Evolutionary conservation across 2,888 invertebrate species (phyloP).

Genomic region (Allolobophora icterica): DNA sequence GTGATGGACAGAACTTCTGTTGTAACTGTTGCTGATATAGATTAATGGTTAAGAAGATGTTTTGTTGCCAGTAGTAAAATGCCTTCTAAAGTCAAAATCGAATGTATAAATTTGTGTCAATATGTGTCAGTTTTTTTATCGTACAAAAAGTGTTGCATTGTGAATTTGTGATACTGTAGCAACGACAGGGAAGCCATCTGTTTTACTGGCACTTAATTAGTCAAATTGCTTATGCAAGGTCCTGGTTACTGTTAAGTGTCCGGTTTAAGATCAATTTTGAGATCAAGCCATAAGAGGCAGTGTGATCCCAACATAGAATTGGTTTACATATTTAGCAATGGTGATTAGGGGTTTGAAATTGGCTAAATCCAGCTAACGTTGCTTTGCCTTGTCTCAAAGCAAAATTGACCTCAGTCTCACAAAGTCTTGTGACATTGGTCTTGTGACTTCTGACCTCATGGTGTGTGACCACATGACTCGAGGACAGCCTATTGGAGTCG

Average conservation of each 20-base stretch:
- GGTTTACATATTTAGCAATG: neutral
- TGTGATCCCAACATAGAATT: neutral
- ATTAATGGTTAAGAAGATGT: neutral
- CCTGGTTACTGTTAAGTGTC: neutral
- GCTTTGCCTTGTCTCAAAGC: neutral
- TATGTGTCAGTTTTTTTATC: neutral
- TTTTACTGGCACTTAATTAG: too few species aligned
- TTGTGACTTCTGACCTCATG: too few species aligned
- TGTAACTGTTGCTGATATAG: neutral
- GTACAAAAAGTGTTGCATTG: neutral
- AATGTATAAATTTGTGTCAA: neutral
- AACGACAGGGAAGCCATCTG: neutral
- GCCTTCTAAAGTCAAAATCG: neutral
- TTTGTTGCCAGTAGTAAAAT: neutral
- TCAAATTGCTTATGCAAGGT: neutral
- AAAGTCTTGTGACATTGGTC: neutral
- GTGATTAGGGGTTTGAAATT: neutral
- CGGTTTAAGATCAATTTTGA: neutral
- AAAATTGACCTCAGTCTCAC: neutral
- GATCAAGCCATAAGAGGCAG: neutral
- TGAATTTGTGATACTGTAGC: neutral
- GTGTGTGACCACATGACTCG: neutral
- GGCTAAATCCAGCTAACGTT: neutral
- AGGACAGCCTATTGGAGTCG: neutral
- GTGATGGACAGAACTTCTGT: constrained; percentile 4